Evolutionary conservation across 1,140 invertebrate species (phyloP).

Genomic region (Cyphomyrmex costatus): DNA sequence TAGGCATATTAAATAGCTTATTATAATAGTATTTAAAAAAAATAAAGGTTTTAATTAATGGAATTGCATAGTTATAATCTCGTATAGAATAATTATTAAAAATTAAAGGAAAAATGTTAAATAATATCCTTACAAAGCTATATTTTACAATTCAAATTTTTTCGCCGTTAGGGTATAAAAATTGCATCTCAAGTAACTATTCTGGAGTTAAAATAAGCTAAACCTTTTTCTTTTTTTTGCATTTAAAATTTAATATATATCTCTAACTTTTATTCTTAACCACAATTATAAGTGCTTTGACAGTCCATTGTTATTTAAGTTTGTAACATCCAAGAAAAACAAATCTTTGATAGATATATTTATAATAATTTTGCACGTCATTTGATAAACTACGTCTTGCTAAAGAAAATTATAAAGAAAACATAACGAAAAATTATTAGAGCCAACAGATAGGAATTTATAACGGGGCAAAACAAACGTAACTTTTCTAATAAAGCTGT

Average conservation of each 20-base stretch:
- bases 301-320: background rate
- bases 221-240: background rate
- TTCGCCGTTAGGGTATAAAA: no score
- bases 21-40: no score
- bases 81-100: no score
- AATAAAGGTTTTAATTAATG: no score
- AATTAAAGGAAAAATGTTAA: no score
- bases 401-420: background rate
- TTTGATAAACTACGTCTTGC: background rate
- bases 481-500: background rate
- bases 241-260: background rate
- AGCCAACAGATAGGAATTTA: background rate
- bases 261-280: background rate
- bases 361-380: background rate
- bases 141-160: no score
- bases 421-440: background rate
- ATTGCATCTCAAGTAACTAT: no score
- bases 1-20: no score
- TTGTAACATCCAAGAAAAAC: background rate
- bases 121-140: no score
- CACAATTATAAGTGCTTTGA: background rate
- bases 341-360: background rate
- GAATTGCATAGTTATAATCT: no score
- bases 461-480: background rate
- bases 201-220: no score